Evolutionary conservation across 1,140 invertebrate species (phyloP).

Genomic region (Cydia fagiglandana): DNA sequence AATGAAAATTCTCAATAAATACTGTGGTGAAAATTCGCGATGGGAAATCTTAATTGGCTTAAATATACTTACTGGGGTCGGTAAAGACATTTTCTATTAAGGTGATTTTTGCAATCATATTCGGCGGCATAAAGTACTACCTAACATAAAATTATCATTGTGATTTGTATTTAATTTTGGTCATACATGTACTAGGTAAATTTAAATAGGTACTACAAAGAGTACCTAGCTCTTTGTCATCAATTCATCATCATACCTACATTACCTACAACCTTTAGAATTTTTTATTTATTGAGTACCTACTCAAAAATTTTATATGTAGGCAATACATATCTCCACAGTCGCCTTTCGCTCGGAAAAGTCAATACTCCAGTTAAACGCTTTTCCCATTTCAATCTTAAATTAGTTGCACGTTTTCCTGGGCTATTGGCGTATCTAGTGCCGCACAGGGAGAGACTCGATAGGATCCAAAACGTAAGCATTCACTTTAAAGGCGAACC

Average conservation of each 20-base stretch:
- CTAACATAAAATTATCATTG: not conserved
- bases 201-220: too few species aligned
- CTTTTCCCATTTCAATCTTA: slow-evolving; percentile 24
- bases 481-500: slow-evolving; percentile 22
- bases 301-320: not conserved
- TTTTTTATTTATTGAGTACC: not conserved
- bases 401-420: slow-evolving; percentile 29
- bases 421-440: slow-evolving; percentile 18
- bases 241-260: too few species aligned
- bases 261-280: too few species aligned
- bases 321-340: not conserved
- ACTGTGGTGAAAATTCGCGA: not conserved
- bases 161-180: too few species aligned
- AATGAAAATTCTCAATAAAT: not conserved
- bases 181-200: too few species aligned
- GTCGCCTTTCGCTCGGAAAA: not conserved
- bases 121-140: not conserved
- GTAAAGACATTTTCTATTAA: slow-evolving; percentile 5
- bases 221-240: too few species aligned
- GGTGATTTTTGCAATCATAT: not conserved
- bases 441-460: slow-evolving; percentile 6
- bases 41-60: not conserved
- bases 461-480: slow-evolving; percentile 19
- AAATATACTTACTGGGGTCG: slow-evolving; percentile 1
- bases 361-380: slow-evolving; percentile 22